phyloP scores from a whole-genome alignment of 2,797 vertebrate genomes.

The Eospalax fontanierii region DNA sequence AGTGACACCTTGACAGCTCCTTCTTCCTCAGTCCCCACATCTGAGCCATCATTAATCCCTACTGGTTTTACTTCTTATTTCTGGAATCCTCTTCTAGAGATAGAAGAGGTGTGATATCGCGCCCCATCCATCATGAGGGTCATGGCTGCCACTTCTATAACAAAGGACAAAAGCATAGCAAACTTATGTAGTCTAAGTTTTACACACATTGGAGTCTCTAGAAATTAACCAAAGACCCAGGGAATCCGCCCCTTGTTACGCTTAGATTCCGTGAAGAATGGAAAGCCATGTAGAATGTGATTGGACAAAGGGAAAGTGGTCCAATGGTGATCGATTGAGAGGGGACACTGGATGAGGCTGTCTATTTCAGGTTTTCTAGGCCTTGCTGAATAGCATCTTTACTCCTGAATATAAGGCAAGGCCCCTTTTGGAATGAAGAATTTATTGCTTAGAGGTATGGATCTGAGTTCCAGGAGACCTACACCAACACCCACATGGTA shows the following conservation, averaged over 20 bases:
- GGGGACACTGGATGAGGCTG: not conserved
- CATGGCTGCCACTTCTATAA: not conserved
- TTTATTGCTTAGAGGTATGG: not conserved
- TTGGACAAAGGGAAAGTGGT: not conserved
- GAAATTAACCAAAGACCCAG: not conserved
- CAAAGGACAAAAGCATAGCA: not conserved
- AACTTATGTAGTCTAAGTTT: not conserved
- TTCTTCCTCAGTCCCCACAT: not conserved
- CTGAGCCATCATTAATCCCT: not conserved
- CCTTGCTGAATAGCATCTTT: not conserved
- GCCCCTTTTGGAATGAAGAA: not conserved
- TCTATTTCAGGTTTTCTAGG: not conserved
- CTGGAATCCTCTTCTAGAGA: not conserved
- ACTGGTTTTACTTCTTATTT: not conserved
- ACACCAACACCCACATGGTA: too few species aligned
- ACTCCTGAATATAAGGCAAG: not conserved
- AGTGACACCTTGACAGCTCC: slow-evolving; percentile 10
- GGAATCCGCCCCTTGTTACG: not conserved
- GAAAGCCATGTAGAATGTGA: not conserved
- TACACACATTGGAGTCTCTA: not conserved
- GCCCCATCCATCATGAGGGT: not conserved
- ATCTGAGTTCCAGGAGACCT: not conserved
- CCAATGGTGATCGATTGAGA: not conserved
- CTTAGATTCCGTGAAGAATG: not conserved
- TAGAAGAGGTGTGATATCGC: not conserved